Base-by-base conservation (phyloP, 2,797 vertebrate genomes). In the Acestrorhynchus altus region DNA sequence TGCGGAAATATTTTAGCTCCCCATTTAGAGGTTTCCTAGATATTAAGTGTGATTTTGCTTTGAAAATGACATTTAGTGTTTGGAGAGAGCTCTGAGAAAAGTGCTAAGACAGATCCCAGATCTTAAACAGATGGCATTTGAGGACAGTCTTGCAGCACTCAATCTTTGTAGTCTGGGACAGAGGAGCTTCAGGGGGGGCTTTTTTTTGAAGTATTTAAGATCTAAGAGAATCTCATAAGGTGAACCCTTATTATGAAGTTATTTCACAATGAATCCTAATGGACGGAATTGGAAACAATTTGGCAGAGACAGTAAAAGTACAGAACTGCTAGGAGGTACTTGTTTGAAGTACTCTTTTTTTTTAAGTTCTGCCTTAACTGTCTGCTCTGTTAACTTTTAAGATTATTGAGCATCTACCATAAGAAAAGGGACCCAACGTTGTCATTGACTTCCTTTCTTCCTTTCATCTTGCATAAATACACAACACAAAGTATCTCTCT, bases 41-140 rank as follows among this genome's bases (percentile, higher is more conserved):
- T 51, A 72, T 65, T 59, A 72, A 65, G 26, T 66, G 64, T 66
- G 40, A 66, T 72, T 65, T 47, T 68, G 64, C 66, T 52, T 54
- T 78, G 49, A 71, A 77, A 65, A 77, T 12, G 4, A 24, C 68
- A 71, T 63, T 46, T 42, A 65, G 26, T 66, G 59, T 74, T 76
- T 74, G 11, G 18, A 59, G 76, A n/a, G 65, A 79, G n/a, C 47
- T 56, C 65, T 66, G 59, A 56, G 66, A 51, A 39, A 66, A 70
- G 46, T 51, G 0, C 3, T 42, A 70, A 60, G 74, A 71, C 61
- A 71, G 71, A 64, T 70, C 60, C 35, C 65, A 59, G 77, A 70
- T 74, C 74, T 73, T 74, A 63, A 68, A 60, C 82, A 76, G 76
- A 79, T 79, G 77, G 78, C 51, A 73, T 69, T 31, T 74, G 65